These are phyloP conservation scores for Conus ventricosus DNA, from an alignment of 1,140 invertebrate genomes.

Conservation along the genomic window DNA sequence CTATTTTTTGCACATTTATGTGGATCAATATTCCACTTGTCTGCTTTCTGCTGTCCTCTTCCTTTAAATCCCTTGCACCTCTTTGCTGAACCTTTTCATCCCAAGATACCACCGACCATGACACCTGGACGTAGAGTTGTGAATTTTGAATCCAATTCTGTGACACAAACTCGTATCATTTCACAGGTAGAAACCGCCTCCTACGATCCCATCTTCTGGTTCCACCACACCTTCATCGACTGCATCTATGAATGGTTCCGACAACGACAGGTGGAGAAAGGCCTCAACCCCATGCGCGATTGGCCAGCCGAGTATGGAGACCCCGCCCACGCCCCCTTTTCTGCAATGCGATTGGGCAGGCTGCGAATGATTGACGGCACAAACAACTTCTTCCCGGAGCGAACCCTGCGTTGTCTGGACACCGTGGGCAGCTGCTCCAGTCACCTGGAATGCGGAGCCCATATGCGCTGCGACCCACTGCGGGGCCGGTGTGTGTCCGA, in stretches of 20 bases:
- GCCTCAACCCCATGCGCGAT: conserved; percentile 46
- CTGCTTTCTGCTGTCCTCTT: neutral
- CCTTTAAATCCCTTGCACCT: no score
- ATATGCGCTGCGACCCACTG: conserved; percentile 43
- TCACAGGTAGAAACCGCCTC: conserved; percentile 47
- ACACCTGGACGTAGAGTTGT: no score
- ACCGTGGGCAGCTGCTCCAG: conserved; percentile 28
- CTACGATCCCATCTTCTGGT: conserved; percentile 58
- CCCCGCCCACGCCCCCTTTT: conserved; percentile 40
- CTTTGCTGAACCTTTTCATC: no score
- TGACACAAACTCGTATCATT: neutral
- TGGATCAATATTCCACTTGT: neutral
- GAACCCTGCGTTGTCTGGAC: conserved; percentile 34
- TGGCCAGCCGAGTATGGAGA: conserved; percentile 51
- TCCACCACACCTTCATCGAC: conserved; percentile 54
- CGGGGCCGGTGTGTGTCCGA: conserved; percentile 43
- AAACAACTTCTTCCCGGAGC: conserved; percentile 42
- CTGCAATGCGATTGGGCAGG: conserved; percentile 45
- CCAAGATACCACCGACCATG: no score
- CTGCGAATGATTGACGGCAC: conserved; percentile 45
- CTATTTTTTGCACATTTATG: no score
- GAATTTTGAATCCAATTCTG: neutral
- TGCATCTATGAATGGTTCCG: conserved; percentile 55
- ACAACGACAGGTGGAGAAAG: conserved; percentile 43
- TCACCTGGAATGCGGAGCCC: conserved; percentile 37